Conservation (phyloP, 2,113 vertebrate genomes). For the Kryptolebias marmoratus region DNA sequence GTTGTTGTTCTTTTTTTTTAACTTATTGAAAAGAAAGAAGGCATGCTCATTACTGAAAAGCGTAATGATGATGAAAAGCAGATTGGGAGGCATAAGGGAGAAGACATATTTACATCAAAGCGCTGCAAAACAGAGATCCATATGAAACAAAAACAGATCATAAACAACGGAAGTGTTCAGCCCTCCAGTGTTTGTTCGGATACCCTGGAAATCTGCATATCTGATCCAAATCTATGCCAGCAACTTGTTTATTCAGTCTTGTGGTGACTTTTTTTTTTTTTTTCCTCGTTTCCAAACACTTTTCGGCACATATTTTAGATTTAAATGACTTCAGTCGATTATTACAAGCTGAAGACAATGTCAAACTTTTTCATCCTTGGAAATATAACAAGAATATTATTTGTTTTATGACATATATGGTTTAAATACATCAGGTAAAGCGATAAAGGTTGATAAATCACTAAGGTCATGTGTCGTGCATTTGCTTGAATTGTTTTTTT, state of each 20-base stretch:
- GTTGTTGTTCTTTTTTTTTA: constrained; percentile 18
- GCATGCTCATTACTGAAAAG: constrained; percentile 70
- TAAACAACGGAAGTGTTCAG: constrained; percentile 25
- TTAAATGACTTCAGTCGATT: neutral
- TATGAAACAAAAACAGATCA: constrained; percentile 26
- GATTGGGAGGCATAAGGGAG: constrained; percentile 60
- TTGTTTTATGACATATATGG: too few species aligned
- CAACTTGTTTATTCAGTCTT: constrained; percentile 16
- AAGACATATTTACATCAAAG: constrained; percentile 70
- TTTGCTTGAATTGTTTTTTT: too few species aligned
- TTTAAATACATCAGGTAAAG: too few species aligned
- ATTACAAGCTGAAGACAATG: too few species aligned
- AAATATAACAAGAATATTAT: too few species aligned
- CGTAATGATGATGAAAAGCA: constrained; percentile 65
- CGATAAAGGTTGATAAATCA: too few species aligned
- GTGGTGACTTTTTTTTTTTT: constrained; percentile 18
- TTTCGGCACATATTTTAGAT: neutral
- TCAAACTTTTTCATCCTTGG: too few species aligned
- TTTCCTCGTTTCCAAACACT: constrained; percentile 7
- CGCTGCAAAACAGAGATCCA: constrained; percentile 42
- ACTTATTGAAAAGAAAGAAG: constrained; percentile 59
- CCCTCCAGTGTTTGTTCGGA: constrained; percentile 23
- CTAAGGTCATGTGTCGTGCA: too few species aligned
- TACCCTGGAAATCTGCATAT: constrained; percentile 29
- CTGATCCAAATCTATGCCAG: constrained; percentile 3